Conservation (phyloP, 2,888 invertebrate species). For the Incurvaria masculella region DNA sequence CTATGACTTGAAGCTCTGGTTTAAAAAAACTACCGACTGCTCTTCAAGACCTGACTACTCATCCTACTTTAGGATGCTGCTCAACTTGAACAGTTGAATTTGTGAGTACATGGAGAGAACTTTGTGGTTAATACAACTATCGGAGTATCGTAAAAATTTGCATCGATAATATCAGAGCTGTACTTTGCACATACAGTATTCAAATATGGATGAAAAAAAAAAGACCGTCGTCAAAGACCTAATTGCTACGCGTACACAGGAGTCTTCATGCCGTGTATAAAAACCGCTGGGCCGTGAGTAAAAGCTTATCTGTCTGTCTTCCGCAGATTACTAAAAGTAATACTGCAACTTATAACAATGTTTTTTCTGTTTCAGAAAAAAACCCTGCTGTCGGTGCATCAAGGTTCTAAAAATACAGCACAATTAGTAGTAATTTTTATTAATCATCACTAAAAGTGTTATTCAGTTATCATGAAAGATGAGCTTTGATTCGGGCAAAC, state of each 20-base stretch:
- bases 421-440: background rate
- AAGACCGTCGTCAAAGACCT: background rate
- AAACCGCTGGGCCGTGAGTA: background rate
- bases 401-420: background rate
- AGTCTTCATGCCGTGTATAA: conserved; percentile 1
- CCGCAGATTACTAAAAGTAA: background rate
- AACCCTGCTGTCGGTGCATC: background rate
- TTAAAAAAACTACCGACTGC: too few relatives aligned
- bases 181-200: background rate
- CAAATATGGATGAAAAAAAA: conserved; percentile 1
- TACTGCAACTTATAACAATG: background rate
- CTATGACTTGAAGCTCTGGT: too few relatives aligned
- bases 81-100: too few relatives aligned
- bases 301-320: too few relatives aligned
- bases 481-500: background rate
- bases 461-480: background rate
- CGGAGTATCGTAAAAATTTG: too few relatives aligned
- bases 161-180: background rate
- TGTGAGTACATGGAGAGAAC: too few relatives aligned
- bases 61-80: too few relatives aligned
- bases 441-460: too few relatives aligned
- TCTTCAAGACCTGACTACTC: too few relatives aligned
- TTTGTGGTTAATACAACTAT: too few relatives aligned
- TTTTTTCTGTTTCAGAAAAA: conserved; percentile 1
- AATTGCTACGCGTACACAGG: background rate